phyloP scores from a whole-genome alignment of 2,888 invertebrate species.

The Dorcus hopei region DNA sequence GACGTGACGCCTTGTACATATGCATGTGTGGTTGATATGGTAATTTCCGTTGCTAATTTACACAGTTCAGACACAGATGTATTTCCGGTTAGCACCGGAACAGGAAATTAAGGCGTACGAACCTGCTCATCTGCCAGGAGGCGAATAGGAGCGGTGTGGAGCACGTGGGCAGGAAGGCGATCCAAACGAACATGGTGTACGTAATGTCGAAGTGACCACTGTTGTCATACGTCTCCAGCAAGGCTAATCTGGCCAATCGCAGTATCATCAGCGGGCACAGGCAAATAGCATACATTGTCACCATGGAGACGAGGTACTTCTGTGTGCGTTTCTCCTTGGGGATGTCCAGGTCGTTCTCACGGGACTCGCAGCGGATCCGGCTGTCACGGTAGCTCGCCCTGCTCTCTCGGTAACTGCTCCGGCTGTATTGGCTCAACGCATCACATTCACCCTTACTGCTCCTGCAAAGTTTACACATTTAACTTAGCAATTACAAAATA shows the following conservation, averaged over 20 bases:
- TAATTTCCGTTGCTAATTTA: too few relatives aligned
- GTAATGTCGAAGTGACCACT: conserved; percentile 65
- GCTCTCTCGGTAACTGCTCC: conserved; percentile 34
- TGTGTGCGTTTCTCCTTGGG: conserved; percentile 64
- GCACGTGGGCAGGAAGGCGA: conserved; percentile 66
- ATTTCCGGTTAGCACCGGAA: too few relatives aligned
- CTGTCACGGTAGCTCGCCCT: conserved; percentile 20
- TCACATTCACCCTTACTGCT: conserved; percentile 38
- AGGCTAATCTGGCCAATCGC: conserved; percentile 59
- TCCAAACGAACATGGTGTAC: conserved; percentile 66
- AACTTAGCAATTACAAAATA: too few relatives aligned
- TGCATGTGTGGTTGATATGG: too few relatives aligned
- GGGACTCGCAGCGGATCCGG: conserved; percentile 48
- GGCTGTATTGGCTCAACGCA: conserved; percentile 39
- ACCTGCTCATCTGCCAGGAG: conserved; percentile 64
- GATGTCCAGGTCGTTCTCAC: conserved; percentile 57
- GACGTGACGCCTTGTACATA: too few relatives aligned
- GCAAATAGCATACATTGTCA: conserved; percentile 63
- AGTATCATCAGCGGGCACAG: conserved; percentile 64
- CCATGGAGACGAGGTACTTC: conserved; percentile 64
- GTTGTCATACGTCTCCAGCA: conserved; percentile 68
- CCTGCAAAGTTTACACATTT: conserved; percentile 22
- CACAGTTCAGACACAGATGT: too few relatives aligned
- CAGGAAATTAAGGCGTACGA: background rate
- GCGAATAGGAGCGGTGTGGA: conserved; percentile 64